These are phyloP conservation scores for Morelia viridis DNA, from an alignment of 2,797 vertebrate species.

Conservation along the genomic window DNA sequence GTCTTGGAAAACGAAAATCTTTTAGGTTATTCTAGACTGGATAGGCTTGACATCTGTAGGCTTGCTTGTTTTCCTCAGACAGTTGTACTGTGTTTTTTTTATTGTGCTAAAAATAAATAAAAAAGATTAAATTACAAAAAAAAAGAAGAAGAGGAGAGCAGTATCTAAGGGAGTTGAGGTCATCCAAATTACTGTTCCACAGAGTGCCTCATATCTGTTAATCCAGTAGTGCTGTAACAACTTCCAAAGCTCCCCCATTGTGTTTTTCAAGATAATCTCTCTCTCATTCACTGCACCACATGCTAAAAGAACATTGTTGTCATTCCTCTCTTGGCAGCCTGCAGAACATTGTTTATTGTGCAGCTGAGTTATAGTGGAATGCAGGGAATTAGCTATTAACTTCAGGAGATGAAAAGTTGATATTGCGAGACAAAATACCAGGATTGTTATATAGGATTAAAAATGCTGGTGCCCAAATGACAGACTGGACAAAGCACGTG, in stretches of 20 bases:
- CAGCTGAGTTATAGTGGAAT: slow-evolving; percentile 21
- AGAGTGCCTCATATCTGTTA: background rate
- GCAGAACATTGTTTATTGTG: slow-evolving; percentile 16
- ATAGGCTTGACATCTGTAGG: background rate
- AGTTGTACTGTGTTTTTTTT: background rate
- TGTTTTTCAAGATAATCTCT: slow-evolving; percentile 25
- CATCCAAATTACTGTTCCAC: slow-evolving; percentile 6
- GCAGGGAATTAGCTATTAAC: slow-evolving; percentile 32
- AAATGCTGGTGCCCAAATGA: slow-evolving; percentile 1
- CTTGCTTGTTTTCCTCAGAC: background rate
- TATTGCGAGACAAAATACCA: slow-evolving; percentile 28
- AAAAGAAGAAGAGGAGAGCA: background rate
- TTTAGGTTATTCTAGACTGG: background rate
- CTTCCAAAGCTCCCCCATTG: slow-evolving; percentile 3
- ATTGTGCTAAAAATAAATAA: background rate
- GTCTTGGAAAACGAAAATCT: background rate
- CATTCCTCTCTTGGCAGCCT: slow-evolving; percentile 3
- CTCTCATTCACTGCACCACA: background rate
- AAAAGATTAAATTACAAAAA: background rate
- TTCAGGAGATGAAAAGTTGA: slow-evolving; percentile 30
- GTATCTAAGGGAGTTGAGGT: background rate
- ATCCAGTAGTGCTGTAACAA: background rate
- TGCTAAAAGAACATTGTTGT: background rate
- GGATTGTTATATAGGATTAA: slow-evolving; percentile 26
- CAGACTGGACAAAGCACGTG: background rate